A percentile compares a stretch with the other conserved stretches of the same genome.
Conservation (phyloP, 2,113 vertebrate genomes). For the Podilymbus podiceps region DNA sequence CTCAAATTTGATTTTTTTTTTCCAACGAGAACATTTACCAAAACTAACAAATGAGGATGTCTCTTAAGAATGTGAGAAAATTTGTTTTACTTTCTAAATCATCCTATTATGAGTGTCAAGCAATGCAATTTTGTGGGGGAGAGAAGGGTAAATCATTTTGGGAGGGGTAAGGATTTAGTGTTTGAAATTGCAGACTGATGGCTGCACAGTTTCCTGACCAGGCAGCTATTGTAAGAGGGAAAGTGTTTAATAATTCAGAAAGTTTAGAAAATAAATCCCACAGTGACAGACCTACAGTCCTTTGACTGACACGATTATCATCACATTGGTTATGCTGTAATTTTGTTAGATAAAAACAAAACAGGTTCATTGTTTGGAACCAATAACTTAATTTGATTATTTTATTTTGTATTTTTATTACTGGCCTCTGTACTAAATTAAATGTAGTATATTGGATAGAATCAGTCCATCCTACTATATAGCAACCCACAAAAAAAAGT, state of each 20-base stretch:
- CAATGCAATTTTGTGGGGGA: background rate
- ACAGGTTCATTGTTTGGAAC: background rate
- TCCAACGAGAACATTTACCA: background rate
- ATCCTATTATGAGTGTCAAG: background rate
- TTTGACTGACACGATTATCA: background rate
- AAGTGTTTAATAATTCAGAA: background rate
- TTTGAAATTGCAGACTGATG: background rate
- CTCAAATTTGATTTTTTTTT: background rate
- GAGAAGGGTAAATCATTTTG: background rate
- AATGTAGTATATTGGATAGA: background rate
- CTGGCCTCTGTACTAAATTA: background rate
- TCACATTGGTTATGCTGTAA: background rate
- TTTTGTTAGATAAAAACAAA: background rate
- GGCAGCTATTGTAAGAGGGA: background rate
- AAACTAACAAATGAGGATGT: background rate
- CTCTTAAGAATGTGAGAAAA: slow-evolving; percentile 2
- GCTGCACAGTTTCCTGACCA: background rate
- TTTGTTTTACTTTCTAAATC: background rate
- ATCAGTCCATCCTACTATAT: background rate
- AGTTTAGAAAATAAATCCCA: background rate
- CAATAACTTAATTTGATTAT: background rate
- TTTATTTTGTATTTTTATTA: background rate
- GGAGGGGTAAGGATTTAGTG: background rate
- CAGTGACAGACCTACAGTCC: background rate
- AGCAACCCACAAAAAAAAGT: background rate